Percentiles rank a stretch among this genome's conserved stretches.
Evolutionary conservation across 2,888 invertebrate species (phyloP).

Genomic region (Thymelicus sylvestris): DNA sequence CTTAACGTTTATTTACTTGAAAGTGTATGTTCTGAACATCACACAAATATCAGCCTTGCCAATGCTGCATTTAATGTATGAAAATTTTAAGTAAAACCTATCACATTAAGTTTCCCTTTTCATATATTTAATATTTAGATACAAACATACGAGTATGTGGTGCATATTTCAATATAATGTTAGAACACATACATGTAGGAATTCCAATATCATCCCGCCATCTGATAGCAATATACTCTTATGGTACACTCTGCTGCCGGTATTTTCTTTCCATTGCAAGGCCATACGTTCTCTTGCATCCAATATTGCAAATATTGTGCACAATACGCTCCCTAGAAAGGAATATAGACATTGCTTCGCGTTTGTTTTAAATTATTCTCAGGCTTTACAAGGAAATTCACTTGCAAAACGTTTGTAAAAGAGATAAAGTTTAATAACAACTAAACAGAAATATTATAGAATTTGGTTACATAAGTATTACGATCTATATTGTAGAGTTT

Average conservation of each 20-base stretch:
- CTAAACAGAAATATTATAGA: not conserved
- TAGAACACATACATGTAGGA: slow-evolving; percentile 53
- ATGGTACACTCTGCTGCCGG: slow-evolving; percentile 61
- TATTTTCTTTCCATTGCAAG: slow-evolving; percentile 70
- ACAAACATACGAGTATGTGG: slow-evolving; percentile 35
- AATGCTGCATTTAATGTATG: no score
- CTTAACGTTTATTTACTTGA: no score
- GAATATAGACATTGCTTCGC: slow-evolving; percentile 10
- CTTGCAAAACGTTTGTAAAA: not conserved
- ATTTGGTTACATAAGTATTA: not conserved
- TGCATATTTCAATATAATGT: slow-evolving; percentile 51
- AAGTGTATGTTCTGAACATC: no score
- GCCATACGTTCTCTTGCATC: slow-evolving; percentile 59
- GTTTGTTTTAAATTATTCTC: slow-evolving; percentile 12
- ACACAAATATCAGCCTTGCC: no score
- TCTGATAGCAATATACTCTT: slow-evolving; percentile 69
- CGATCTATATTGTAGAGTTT: no score
- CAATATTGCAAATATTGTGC: slow-evolving; percentile 75
- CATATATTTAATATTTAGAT: slow-evolving; percentile 42
- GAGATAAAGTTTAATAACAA: not conserved
- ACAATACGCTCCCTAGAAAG: slow-evolving; percentile 54
- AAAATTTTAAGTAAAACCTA: not conserved
- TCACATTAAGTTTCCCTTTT: not conserved
- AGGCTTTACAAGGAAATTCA: not conserved
- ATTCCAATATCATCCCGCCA: slow-evolving; percentile 72